Conservation (phyloP, 2,888 invertebrate species). For the Morinoia aosen region DNA sequence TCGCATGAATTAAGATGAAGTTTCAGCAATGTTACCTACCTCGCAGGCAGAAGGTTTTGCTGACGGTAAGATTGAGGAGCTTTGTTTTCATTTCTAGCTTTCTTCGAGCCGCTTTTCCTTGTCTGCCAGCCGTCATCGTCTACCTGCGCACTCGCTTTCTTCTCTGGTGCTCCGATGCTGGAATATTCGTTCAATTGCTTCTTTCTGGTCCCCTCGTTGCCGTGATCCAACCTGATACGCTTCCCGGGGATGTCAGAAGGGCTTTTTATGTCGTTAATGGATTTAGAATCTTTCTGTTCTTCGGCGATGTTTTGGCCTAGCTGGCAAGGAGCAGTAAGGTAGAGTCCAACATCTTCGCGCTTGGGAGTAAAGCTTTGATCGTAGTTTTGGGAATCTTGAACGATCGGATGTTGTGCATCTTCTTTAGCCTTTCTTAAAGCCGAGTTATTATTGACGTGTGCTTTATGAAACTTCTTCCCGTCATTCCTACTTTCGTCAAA, state of each 20-base stretch:
- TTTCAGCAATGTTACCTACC: neutral
- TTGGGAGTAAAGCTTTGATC: neutral
- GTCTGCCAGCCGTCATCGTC: slow-evolving; percentile 18
- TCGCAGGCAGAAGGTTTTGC: neutral
- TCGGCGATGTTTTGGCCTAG: neutral
- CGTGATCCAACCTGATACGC: neutral
- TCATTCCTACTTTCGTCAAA: neutral
- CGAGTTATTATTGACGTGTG: neutral
- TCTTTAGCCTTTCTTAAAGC: neutral
- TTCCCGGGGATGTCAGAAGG: neutral
- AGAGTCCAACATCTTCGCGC: neutral
- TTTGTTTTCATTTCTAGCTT: neutral
- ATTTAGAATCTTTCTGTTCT: neutral
- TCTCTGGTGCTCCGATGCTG: neutral
- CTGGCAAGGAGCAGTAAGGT: neutral
- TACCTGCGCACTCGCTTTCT: neutral
- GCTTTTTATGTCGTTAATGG: neutral
- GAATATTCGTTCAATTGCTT: neutral
- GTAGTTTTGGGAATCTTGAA: neutral
- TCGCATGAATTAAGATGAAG: too few relatives aligned
- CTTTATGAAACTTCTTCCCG: neutral
- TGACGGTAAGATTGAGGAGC: neutral
- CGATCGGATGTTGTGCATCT: neutral
- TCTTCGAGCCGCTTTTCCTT: neutral
- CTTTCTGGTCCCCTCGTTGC: neutral